Evolutionary conservation across 2,888 invertebrate genomes (phyloP).

Genomic region (Phyllotreta striolata): DNA sequence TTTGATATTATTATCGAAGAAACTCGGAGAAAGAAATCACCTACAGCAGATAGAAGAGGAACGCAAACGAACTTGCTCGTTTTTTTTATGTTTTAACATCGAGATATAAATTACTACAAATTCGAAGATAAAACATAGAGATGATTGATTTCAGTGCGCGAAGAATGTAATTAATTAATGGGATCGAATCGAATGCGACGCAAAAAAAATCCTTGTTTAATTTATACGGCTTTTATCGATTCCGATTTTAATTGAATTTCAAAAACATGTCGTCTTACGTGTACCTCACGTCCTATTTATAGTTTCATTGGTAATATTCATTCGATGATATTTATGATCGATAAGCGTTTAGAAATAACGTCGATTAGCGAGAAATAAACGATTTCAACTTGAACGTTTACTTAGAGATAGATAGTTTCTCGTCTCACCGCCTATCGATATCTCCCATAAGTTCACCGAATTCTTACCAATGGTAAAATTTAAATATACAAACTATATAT

Average conservation of each 20-base stretch:
- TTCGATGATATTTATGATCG: not conserved
- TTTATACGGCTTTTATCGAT: not conserved
- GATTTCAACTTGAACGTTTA: too few relatives aligned
- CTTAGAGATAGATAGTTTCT: too few relatives aligned
- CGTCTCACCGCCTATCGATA: not conserved
- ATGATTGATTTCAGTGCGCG: conserved; percentile 6
- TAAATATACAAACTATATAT: too few relatives aligned
- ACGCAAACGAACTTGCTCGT: not conserved
- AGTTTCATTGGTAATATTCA: conserved; percentile 7
- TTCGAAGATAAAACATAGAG: conserved; percentile 3
- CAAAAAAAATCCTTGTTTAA: conserved; percentile 6
- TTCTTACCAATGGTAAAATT: too few relatives aligned
- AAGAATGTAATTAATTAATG: not conserved
- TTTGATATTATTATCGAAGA: conserved; percentile 31
- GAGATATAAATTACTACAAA: not conserved
- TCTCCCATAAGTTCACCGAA: not conserved
- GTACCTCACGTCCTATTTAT: conserved; percentile 4
- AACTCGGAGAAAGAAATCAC: conserved; percentile 16
- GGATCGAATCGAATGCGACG: too few relatives aligned
- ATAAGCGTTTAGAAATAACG: too few relatives aligned
- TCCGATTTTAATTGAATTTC: not conserved
- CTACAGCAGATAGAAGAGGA: conserved; percentile 18
- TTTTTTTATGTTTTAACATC: too few relatives aligned
- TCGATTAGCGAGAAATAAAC: too few relatives aligned
- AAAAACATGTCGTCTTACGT: not conserved